Percentiles rank a stretch among this genome's conserved stretches.
phyloP scores from a whole-genome alignment of 2,797 vertebrate genomes.

The Phataginus tetradactyla region DNA sequence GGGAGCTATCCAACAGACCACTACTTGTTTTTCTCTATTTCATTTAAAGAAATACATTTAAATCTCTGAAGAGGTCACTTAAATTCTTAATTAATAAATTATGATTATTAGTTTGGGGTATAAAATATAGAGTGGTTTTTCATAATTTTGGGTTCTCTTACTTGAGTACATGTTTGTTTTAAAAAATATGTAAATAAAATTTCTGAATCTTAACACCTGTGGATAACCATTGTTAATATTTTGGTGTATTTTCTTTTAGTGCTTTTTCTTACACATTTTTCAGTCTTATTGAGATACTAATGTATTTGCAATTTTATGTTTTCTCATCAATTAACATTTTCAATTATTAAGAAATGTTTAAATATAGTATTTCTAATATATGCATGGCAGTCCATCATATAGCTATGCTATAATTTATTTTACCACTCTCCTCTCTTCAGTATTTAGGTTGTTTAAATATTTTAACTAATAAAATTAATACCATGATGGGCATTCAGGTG shows the following conservation, averaged over 20 bases:
- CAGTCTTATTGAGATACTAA: not conserved
- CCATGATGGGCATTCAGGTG: not conserved
- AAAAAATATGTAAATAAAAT: conserved; percentile 18
- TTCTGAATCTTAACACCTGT: not conserved
- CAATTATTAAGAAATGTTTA: conserved; percentile 21
- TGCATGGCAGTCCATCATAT: not conserved
- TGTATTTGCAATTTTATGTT: not conserved
- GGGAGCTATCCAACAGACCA: not conserved
- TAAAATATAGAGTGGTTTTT: conserved; percentile 50
- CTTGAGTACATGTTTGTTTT: not conserved
- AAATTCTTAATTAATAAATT: conserved; percentile 12
- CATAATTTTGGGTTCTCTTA: not conserved
- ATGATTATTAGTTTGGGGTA: not conserved
- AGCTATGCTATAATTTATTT: conserved; percentile 41
- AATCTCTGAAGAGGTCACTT: conserved; percentile 37
- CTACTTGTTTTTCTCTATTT: conserved; percentile 38
- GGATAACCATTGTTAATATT: conserved; percentile 45
- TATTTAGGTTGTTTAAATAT: conserved; percentile 48
- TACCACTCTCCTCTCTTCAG: not conserved
- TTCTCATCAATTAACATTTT: conserved; percentile 16
- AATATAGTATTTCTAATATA: conserved; percentile 15
- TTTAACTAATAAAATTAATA: conserved; percentile 57
- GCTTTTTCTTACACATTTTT: conserved; percentile 28
- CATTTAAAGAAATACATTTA: conserved; percentile 37
- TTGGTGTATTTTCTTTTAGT: conserved; percentile 27